phyloP scores from a whole-genome alignment of 2,888 invertebrate genomes.

The Leptinotarsa rubiginosa region DNA sequence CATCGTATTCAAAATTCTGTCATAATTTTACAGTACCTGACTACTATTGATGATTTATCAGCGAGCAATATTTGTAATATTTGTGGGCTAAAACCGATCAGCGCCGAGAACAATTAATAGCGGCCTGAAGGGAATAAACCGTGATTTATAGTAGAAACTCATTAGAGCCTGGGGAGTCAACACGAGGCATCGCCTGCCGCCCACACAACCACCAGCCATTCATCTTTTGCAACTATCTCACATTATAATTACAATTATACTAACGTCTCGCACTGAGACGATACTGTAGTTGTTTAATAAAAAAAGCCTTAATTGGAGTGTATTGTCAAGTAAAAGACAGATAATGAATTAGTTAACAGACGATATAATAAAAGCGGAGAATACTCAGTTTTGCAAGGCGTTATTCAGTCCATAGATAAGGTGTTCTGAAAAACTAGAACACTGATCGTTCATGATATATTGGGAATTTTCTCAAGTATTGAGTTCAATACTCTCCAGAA shows the following conservation, averaged over 20 bases:
- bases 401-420: too few species aligned
- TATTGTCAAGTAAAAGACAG: neutral
- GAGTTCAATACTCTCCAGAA: too few species aligned
- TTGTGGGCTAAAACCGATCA: slow-evolving; percentile 14
- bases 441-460: too few species aligned
- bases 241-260: slow-evolving; percentile 44
- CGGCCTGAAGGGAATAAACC: slow-evolving; percentile 16
- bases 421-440: too few species aligned
- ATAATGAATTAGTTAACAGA: neutral
- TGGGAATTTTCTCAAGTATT: too few species aligned
- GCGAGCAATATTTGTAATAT: slow-evolving; percentile 16
- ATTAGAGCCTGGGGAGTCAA: slow-evolving; percentile 35
- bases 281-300: slow-evolving; percentile 49
- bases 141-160: slow-evolving; percentile 34
- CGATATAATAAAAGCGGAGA: neutral
- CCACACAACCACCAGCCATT: slow-evolving; percentile 47
- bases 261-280: slow-evolving; percentile 45
- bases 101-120: slow-evolving; percentile 27
- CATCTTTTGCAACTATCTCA: slow-evolving; percentile 49
- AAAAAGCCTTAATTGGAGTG: slow-evolving; percentile 25
- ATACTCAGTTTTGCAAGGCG: neutral
- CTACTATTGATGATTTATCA: neutral
- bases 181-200: slow-evolving; percentile 48
- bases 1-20: neutral
- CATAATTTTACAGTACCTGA: slow-evolving; percentile 3